Conservation (phyloP, 37 sponge, comb jelly and placozoan genomes). For the Haliclona indistincta region DNA sequence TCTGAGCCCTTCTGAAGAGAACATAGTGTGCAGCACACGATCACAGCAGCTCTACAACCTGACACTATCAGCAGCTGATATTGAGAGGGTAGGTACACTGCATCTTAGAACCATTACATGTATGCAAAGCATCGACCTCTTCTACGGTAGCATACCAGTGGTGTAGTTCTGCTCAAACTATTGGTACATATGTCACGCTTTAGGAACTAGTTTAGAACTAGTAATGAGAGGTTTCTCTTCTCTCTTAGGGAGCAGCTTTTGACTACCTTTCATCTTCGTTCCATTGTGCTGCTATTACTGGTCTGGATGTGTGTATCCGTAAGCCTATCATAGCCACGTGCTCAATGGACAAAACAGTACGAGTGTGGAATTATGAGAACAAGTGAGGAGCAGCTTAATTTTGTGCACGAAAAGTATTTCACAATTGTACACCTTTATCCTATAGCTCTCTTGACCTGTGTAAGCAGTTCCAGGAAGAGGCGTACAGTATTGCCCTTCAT, state of each 20-base stretch:
- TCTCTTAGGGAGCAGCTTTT: conserved; percentile 68
- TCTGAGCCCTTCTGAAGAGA: conserved; percentile 95
- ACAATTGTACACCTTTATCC: neutral
- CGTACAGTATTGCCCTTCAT: conserved; percentile 93
- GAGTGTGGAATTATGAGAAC: conserved; percentile 97
- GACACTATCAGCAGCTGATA: conserved; percentile 82
- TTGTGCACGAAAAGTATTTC: neutral
- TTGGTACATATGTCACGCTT: too few relatives aligned
- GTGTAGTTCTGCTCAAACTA: too few relatives aligned
- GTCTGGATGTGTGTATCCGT: conserved; percentile 91
- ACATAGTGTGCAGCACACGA: conserved; percentile 74
- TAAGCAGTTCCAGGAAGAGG: conserved; percentile 97
- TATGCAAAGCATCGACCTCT: too few relatives aligned
- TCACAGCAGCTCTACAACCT: conserved; percentile 88
- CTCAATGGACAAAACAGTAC: conserved; percentile 90
- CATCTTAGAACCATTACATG: too few relatives aligned
- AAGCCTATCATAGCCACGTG: conserved; percentile 97
- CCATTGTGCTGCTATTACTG: conserved; percentile 78
- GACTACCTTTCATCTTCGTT: conserved; percentile 72
- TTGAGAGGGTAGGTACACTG: conserved; percentile 88
- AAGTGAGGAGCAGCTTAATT: too few relatives aligned
- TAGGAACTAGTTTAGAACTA: too few relatives aligned
- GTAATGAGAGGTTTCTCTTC: too few relatives aligned
- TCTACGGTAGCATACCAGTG: too few relatives aligned
- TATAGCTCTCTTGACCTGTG: conserved; percentile 78